Base-by-base conservation (phyloP, 2,888 invertebrate genomes). In the Erebia epiphron region DNA sequence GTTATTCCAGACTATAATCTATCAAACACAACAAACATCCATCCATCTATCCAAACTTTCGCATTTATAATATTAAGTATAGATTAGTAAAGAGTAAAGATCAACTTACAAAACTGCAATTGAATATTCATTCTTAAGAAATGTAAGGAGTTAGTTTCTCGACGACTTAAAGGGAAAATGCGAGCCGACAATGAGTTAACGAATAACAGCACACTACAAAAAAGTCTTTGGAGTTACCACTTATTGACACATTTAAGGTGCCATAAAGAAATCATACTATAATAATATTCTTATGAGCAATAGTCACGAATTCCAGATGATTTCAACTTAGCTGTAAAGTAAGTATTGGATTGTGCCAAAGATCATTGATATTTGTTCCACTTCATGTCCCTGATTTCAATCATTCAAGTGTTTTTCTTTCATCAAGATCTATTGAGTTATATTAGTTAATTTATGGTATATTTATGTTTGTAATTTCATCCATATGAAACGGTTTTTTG, bases 151-250 rank as follows among this genome's bases (percentile, higher is more conserved):
- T 16, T 16, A 26, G 10, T 7, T 26, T 26, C 54, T 16, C 18
- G 13, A 57, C 56, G 1, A 14, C 35, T n/a, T 35, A 35, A 7
- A 35, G 41, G 41, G 10, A 60, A 60, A 60, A 60, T 10, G 60
- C 10, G 11, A 46, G 21, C 43, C 46, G 68, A 26, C 72, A 68
- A 72, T 72, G 71, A 75, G 71, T 73, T 71, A 76, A 76, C 76
- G 43, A 72, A 74, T 73, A 75, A 76, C 77, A 35, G 35, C 7
- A 76, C 77, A 76, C 73, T 72, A 68, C 69, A 57, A 63, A 69
- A 67, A 73, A 75, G 67, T 73, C 75, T 76, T 74, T 69, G 69
- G 69, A 75, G 75, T 71, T 69, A 66, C 64, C 76, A 73, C 75
- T 76, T 76, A 75, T 71, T 69, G 71, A 71, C 71, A 69, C 74